phyloP scores from a whole-genome alignment of 2,888 invertebrate species.

The Pristionchus mayeri region DNA sequence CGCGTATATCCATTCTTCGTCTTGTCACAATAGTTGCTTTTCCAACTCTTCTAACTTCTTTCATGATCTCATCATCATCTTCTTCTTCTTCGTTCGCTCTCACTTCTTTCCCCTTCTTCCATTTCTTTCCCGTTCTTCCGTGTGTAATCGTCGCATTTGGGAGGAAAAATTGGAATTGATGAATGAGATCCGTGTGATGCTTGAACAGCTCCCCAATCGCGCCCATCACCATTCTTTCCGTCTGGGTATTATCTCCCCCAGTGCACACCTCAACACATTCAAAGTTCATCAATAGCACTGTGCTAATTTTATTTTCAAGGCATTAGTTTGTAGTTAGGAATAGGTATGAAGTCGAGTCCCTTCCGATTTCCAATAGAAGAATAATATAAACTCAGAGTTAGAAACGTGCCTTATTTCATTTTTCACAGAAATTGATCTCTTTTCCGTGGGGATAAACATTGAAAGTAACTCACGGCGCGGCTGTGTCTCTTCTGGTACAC shows the following conservation, averaged over 20 bases:
- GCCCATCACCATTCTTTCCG: conserved; percentile 20
- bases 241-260: neutral
- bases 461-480: neutral
- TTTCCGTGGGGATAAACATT: too few species aligned
- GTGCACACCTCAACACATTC: neutral
- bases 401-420: too few species aligned
- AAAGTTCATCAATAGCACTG: neutral
- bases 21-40: neutral
- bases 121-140: neutral
- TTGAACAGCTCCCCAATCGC: conserved; percentile 18
- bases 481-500: conserved; percentile 4
- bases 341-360: too few species aligned
- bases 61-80: conserved; percentile 17
- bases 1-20: neutral
- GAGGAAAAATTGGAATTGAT: conserved; percentile 41
- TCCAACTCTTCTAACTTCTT: neutral
- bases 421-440: too few species aligned
- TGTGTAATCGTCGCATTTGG: neutral
- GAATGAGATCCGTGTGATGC: conserved; percentile 1
- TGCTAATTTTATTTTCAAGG: too few species aligned
- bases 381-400: too few species aligned
- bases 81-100: too few species aligned
- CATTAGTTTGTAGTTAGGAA: too few species aligned
- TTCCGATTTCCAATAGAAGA: too few species aligned
- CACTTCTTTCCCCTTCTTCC: neutral